phyloP scores from a whole-genome alignment of 2,888 invertebrate genomes.

The Acrocyrtus sp. region DNA sequence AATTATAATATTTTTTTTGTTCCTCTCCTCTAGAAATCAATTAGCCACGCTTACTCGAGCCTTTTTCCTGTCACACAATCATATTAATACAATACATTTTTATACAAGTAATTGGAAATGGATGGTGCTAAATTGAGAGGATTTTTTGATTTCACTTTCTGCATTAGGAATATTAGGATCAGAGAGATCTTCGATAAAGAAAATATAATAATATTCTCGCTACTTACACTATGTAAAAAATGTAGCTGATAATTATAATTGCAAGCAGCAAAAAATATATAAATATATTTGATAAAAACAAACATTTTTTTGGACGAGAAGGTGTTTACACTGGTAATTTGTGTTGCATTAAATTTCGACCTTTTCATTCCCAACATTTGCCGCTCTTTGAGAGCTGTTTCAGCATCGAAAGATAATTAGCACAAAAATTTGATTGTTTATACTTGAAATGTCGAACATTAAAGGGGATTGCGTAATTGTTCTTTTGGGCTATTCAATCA shows the following conservation, averaged over 20 bases:
- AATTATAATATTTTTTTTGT: background rate
- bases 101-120: conserved; percentile 10
- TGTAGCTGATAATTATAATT: background rate
- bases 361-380: too few species aligned
- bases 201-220: background rate
- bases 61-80: conserved; percentile 29
- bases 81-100: background rate
- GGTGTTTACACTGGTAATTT: background rate
- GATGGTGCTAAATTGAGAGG: conserved; percentile 9
- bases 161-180: too few species aligned
- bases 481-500: too few species aligned
- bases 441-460: too few species aligned
- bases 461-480: too few species aligned
- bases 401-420: too few species aligned
- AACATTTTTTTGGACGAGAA: background rate
- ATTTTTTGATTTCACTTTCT: conserved; percentile 45
- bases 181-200: too few species aligned
- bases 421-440: too few species aligned
- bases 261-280: background rate
- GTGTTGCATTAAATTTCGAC: too few species aligned
- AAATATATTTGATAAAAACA: background rate
- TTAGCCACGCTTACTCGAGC: conserved; percentile 33
- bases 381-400: background rate
- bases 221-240: background rate
- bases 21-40: conserved; percentile 7